Evolutionary conservation across 1,140 invertebrate species (phyloP).

Genomic region (Armadillidium nasatum): DNA sequence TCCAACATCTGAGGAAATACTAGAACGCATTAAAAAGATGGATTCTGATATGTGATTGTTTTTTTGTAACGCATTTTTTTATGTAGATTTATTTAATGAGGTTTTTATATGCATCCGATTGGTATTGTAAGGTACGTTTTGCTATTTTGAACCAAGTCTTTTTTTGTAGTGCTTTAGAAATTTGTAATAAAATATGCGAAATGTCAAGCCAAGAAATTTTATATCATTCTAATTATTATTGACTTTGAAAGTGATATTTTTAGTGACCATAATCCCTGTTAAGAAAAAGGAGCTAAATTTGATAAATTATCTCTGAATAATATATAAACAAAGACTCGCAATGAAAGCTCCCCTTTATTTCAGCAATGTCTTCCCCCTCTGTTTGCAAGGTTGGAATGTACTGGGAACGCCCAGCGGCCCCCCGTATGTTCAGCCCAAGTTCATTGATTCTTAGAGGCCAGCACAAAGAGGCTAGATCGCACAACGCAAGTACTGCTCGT

Average conservation of each 20-base stretch:
- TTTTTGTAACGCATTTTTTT: background rate
- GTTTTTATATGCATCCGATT: too few species aligned
- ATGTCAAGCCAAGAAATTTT: constrained; percentile 1
- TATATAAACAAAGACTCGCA: background rate
- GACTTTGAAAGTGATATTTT: background rate
- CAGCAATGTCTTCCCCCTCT: constrained; percentile 38
- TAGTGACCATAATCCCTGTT: background rate
- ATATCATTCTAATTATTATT: background rate
- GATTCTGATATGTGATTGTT: constrained; percentile 39
- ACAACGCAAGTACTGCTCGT: background rate
- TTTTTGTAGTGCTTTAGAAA: too few species aligned
- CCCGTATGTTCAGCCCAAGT: constrained; percentile 36
- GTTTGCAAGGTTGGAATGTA: constrained; percentile 43
- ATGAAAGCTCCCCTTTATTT: constrained; percentile 12
- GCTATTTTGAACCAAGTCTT: too few species aligned
- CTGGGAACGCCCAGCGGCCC: constrained; percentile 41
- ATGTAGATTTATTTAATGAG: too few species aligned
- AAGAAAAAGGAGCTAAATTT: background rate
- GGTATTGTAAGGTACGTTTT: too few species aligned
- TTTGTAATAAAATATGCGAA: background rate
- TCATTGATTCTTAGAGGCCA: constrained; percentile 36
- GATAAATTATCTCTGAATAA: background rate
- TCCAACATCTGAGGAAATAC: constrained; percentile 40
- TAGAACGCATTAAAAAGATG: constrained; percentile 43
- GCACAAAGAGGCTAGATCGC: constrained; percentile 27